Conservation (phyloP, 2,888 invertebrate species). For the Polia nebulosa region DNA sequence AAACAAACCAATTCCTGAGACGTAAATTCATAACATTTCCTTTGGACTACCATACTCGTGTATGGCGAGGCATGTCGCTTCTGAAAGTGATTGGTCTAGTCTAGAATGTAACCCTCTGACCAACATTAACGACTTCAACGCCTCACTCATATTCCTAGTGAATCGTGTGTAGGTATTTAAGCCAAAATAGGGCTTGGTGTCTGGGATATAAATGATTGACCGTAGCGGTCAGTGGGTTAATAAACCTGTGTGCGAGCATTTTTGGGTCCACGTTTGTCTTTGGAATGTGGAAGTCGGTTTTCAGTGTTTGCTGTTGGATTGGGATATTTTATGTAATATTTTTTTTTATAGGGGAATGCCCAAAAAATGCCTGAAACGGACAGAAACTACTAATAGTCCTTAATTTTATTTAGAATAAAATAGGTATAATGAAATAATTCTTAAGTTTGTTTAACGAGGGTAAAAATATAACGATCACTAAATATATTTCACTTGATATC, state of each 20-base stretch:
- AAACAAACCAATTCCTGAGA: neutral
- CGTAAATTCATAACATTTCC: neutral
- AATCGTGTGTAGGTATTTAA: constrained; percentile 13
- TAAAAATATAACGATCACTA: too few species aligned
- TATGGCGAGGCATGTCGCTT: neutral
- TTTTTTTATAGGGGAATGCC: too few species aligned
- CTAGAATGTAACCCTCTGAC: constrained; percentile 20
- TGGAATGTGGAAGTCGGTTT: neutral
- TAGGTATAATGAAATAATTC: too few species aligned
- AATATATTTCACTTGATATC: too few species aligned
- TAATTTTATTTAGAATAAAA: too few species aligned
- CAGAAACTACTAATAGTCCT: too few species aligned
- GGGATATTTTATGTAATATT: too few species aligned
- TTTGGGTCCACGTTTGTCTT: neutral
- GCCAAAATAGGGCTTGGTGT: constrained; percentile 10
- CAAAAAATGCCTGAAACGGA: too few species aligned
- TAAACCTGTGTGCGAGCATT: neutral
- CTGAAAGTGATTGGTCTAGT: constrained; percentile 2
- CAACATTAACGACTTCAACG: neutral
- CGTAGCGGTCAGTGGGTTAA: constrained; percentile 3
- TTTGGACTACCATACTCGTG: neutral
- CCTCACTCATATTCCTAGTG: neutral
- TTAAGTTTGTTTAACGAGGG: too few species aligned
- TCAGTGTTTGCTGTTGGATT: too few species aligned
- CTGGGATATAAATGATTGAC: constrained; percentile 1